Evolutionary conservation across 1,140 invertebrate genomes (phyloP).

Genomic region (Yoshiicerus persimilis): DNA sequence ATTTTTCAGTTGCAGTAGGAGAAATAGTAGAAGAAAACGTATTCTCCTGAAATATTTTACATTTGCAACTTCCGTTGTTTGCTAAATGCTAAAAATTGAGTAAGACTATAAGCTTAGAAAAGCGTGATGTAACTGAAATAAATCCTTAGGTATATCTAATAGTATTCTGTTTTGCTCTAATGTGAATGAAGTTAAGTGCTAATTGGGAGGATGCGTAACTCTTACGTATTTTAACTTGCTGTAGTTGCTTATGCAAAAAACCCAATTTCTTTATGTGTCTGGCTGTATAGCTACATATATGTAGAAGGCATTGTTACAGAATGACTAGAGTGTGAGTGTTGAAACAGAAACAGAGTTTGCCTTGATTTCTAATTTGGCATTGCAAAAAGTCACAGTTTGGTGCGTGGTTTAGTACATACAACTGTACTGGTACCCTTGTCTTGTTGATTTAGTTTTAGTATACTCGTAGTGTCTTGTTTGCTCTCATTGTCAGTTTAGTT

Average conservation of each 20-base stretch:
- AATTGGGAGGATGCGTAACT: background rate
- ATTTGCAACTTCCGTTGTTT: background rate
- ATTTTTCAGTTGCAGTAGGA: no score
- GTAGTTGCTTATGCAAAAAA: background rate
- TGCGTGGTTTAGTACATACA: background rate
- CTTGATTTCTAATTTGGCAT: slow-evolving; percentile 22
- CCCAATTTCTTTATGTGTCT: background rate
- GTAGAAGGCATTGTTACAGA: no score
- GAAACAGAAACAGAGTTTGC: background rate
- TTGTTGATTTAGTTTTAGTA: background rate
- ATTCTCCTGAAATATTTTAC: no score
- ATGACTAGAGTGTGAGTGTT: background rate
- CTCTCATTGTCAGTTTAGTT: background rate
- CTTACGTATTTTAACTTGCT: background rate
- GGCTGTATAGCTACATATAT: background rate
- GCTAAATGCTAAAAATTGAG: no score
- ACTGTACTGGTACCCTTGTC: background rate
- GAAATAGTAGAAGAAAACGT: no score
- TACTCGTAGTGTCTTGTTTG: background rate
- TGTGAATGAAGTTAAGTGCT: no score
- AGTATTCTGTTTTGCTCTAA: no score
- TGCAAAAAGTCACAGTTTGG: slow-evolving; percentile 6
- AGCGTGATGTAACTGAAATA: background rate
- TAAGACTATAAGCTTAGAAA: background rate
- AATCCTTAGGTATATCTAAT: no score